Evolutionary conservation across 1,140 invertebrate species (phyloP), one percentile per base, ranked within the genome.

Genomic region (Drosophila subpulchrella): DNA sequence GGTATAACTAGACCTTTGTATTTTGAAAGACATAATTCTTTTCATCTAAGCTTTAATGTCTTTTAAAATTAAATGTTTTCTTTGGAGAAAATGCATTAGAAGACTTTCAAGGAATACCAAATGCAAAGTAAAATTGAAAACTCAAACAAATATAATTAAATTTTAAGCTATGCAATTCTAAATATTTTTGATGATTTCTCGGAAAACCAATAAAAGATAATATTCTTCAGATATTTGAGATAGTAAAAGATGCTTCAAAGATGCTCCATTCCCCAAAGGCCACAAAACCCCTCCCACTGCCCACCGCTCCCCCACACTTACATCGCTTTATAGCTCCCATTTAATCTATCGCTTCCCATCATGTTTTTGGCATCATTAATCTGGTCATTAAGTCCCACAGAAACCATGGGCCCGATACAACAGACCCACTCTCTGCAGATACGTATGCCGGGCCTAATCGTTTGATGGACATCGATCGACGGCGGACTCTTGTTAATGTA

Each of bases 291-390:
- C 27, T 11, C 38, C 44, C 47, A 62, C 20, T 60, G 20, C n/a
- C 55, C 17, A 13, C 60, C 62, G 17, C 17, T 24, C 8, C 20
- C 46, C 46, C 39, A 41, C 51, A 58, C 51, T 58, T 48, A 71
- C 57, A 70, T 58, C 67, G 36, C n/a, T 51, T 75, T 75, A 74
- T 74, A 12, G 51, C 71, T 50, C 10, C 32, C 51, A 75, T 75
- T 75, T 66, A 75, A 75, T 75, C 72, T 75, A 66, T 66, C 39
- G 72, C 72, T 75, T 53, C 48, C 73, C 73, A 75, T 75, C 60
- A 75, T 75, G 73, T 65, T 75, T 75, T 75, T 75, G 73, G 61
- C 61, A 75, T 75, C 73, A 75, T 75, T 67, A 75, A 75, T 66
- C 54, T 59, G 73, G 72, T 75, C 73, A 75, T 76, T 76, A 76